phyloP scores from a whole-genome alignment of 2,113 vertebrate species.

The Ptilorrhoa leucosticta region DNA sequence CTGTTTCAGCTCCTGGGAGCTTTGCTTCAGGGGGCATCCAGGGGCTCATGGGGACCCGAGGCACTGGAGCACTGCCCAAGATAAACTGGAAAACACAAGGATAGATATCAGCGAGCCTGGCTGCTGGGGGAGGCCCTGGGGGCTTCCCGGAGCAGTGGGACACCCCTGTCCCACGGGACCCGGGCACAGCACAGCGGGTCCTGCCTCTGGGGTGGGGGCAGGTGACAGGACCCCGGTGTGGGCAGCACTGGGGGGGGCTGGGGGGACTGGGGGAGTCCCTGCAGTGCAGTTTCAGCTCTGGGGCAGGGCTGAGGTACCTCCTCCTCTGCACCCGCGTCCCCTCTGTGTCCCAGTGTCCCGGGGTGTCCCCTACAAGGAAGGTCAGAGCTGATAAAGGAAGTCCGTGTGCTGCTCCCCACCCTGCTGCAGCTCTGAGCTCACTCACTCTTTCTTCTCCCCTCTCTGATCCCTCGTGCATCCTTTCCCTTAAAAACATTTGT shows the following conservation, averaged over 20 bases:
- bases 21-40: background rate
- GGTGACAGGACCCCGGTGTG: rapidly evolving
- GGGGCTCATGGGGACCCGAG: background rate
- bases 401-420: background rate
- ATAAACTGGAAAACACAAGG: background rate
- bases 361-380: background rate
- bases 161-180: rapidly evolving
- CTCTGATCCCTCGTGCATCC: background rate
- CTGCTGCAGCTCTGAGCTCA: rapidly evolving
- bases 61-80: background rate
- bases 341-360: background rate
- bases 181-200: rapidly evolving
- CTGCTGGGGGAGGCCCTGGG: background rate
- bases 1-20: background rate
- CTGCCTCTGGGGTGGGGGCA: background rate
- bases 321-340: rapidly evolving
- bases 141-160: rapidly evolving
- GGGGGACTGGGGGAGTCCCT: background rate
- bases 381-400: background rate
- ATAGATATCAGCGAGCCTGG: rapidly evolving
- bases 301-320: background rate
- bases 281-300: background rate
- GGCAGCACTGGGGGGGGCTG: background rate
- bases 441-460: background rate
- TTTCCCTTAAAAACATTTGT: background rate